These are phyloP conservation scores for Belonocnema kinseyi DNA, from an alignment of 1,140 invertebrate species.

Conservation along the genomic window DNA sequence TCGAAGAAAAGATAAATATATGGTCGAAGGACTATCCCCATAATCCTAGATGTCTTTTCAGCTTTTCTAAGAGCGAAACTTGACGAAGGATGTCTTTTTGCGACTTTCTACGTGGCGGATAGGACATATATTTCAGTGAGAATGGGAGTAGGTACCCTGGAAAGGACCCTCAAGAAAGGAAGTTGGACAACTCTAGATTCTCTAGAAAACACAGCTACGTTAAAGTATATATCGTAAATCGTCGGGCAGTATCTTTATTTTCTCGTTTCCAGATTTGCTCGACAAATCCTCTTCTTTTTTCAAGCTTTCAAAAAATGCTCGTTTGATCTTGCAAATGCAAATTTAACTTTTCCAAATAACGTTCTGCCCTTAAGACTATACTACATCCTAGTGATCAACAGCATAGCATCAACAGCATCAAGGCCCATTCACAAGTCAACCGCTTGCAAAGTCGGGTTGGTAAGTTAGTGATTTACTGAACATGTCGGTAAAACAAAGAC, in stretches of 20 bases:
- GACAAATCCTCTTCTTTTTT: too few relatives aligned
- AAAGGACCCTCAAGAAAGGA: not conserved
- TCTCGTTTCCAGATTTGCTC: not conserved
- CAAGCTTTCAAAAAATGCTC: too few relatives aligned
- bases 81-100: conserved; percentile 9
- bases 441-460: too few relatives aligned
- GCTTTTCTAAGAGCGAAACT: not conserved
- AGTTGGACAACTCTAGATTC: not conserved
- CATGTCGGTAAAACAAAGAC: too few relatives aligned
- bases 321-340: too few relatives aligned
- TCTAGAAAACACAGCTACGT: not conserved
- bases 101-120: not conserved
- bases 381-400: too few relatives aligned
- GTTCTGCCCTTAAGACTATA: too few relatives aligned
- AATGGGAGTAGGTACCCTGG: not conserved
- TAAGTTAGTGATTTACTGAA: too few relatives aligned
- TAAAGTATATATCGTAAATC: conserved; percentile 24
- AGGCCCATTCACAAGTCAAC: too few relatives aligned
- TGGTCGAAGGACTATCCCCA: not conserved
- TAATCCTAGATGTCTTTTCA: not conserved
- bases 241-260: conserved; percentile 8
- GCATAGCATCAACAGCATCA: too few relatives aligned
- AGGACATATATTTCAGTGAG: not conserved
- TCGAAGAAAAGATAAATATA: too few relatives aligned
- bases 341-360: too few relatives aligned